Percentiles rank a stretch among this genome's conserved stretches.
Conservation (phyloP, 2,888 invertebrate genomes). For the Cheilosia urbana region DNA sequence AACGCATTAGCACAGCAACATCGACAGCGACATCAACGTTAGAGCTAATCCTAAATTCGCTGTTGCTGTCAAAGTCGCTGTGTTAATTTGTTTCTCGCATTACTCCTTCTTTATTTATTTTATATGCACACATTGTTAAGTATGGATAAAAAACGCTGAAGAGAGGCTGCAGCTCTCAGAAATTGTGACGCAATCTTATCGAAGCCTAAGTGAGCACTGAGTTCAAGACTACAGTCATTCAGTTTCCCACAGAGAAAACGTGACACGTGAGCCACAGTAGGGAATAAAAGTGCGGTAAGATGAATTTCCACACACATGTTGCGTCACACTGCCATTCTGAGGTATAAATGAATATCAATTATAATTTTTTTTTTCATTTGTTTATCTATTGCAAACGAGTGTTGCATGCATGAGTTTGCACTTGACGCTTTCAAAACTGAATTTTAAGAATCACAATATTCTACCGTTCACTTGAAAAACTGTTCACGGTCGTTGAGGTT, state of each 20-base stretch:
- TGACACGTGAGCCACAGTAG: slow-evolving; percentile 1
- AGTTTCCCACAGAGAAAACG: slow-evolving; percentile 14
- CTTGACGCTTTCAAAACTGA: background rate
- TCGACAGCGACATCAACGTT: no score
- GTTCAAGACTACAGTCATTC: slow-evolving; percentile 14
- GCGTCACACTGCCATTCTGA: slow-evolving; percentile 26
- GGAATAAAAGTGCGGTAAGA: slow-evolving; percentile 27
- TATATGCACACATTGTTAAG: background rate
- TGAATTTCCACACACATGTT: slow-evolving; percentile 27
- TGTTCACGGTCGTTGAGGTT: slow-evolving; percentile 18
- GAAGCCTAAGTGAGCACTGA: background rate
- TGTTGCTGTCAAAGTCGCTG: no score
- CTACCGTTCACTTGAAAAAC: slow-evolving; percentile 15
- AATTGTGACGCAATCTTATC: background rate
- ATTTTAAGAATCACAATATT: slow-evolving; percentile 5
- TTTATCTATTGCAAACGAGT: slow-evolving; percentile 15
- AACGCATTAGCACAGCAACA: no score
- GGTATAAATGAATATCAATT: slow-evolving; percentile 49
- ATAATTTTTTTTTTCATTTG: slow-evolving; percentile 7
- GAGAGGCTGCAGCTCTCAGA: background rate
- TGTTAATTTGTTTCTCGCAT: no score
- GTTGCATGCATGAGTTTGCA: slow-evolving; percentile 21
- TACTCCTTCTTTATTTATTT: no score
- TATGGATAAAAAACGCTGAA: background rate
- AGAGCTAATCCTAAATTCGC: no score